These are phyloP conservation scores for Hystrix cristata DNA, from an alignment of 2,113 vertebrate species.

Conservation along the genomic window DNA sequence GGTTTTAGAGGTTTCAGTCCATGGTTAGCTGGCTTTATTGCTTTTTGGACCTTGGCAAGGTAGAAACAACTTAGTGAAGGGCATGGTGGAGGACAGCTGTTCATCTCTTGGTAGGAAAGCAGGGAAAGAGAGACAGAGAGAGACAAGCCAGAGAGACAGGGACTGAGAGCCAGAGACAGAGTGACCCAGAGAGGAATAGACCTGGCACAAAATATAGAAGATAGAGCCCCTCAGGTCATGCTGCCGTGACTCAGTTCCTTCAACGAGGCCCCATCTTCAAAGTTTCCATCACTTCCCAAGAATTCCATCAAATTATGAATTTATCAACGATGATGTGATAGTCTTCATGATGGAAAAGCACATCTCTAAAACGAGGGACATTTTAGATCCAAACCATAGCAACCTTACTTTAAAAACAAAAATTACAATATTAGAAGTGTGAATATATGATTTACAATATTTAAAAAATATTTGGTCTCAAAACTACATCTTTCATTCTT, in stretches of 20 bases:
- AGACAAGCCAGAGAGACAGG: not conserved
- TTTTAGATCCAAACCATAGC: not conserved
- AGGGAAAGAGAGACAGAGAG: not conserved
- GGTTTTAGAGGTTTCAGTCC: not conserved
- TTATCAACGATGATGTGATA: not conserved
- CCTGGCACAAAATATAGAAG: not conserved
- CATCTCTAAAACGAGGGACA: not conserved
- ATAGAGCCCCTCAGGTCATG: not conserved
- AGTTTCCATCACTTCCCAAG: not conserved
- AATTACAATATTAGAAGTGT: not conserved
- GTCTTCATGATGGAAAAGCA: not conserved
- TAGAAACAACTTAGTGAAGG: not conserved
- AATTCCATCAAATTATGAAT: not conserved
- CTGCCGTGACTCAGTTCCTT: not conserved
- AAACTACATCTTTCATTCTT: not conserved
- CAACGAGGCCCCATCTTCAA: not conserved
- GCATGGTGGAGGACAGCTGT: not conserved
- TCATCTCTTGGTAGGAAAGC: not conserved
- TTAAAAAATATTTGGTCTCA: conserved; percentile 29
- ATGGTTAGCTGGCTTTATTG: not conserved
- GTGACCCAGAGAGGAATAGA: not conserved
- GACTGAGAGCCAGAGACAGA: not conserved
- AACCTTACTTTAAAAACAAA: not conserved
- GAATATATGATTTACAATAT: not conserved
- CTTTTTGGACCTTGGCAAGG: not conserved